Conservation (phyloP, 2,888 invertebrate genomes). For the Fragum sueziense region DNA sequence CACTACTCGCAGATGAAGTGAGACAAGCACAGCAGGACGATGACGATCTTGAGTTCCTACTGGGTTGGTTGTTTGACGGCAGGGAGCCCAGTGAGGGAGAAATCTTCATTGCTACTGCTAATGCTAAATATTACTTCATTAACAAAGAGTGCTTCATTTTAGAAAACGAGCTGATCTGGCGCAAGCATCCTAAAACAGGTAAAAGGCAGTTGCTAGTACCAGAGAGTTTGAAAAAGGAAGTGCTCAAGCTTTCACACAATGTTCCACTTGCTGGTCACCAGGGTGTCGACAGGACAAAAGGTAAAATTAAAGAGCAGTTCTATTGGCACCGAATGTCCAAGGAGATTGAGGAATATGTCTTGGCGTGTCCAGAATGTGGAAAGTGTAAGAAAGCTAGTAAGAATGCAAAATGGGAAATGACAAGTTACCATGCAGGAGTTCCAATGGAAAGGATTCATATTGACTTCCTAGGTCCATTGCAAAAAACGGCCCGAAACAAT, state of each 20-base stretch:
- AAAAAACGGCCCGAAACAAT: conserved; percentile 7
- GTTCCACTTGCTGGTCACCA: conserved; percentile 31
- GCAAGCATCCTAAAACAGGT: neutral
- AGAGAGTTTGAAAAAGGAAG: neutral
- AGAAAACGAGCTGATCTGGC: neutral
- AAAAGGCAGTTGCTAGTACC: conserved; percentile 2
- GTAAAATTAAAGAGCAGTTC: conserved; percentile 19
- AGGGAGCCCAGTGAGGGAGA: neutral
- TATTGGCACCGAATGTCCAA: conserved; percentile 8
- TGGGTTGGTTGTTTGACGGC: too few species aligned
- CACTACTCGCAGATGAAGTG: neutral
- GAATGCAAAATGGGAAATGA: conserved; percentile 19
- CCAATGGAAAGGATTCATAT: conserved; percentile 29
- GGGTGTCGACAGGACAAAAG: conserved; percentile 30
- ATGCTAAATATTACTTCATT: conserved; percentile 15
- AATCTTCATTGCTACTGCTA: conserved; percentile 1
- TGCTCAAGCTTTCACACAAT: neutral
- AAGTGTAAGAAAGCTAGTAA: conserved; percentile 17
- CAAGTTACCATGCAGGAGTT: conserved; percentile 1
- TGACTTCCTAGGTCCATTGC: conserved; percentile 22
- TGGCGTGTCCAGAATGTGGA: conserved; percentile 20
- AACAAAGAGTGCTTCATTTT: conserved; percentile 14
- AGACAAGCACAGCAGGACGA: neutral
- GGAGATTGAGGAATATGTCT: conserved; percentile 16
- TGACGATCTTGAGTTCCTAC: conserved; percentile 12